Conservation (phyloP, 2,797 vertebrate species). For the Lacerta bilineata region DNA sequence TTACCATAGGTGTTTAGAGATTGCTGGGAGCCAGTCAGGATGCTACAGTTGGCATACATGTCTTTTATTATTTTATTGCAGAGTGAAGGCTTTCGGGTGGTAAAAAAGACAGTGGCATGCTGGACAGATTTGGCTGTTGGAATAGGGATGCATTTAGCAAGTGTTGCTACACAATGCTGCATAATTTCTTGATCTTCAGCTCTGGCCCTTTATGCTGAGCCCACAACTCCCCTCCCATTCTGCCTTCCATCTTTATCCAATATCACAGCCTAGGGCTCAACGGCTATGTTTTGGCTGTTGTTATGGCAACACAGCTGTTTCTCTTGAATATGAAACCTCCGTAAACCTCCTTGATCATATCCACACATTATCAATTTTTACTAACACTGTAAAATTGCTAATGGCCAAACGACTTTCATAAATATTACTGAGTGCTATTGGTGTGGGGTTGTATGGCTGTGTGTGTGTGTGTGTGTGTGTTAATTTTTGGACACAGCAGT, state of each 20-base stretch:
- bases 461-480: no score
- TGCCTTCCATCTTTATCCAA: conserved; percentile 4
- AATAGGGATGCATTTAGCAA: background rate
- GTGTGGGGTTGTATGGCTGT: no score
- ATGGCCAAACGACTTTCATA: conserved; percentile 24
- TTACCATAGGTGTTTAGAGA: background rate
- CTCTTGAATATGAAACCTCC: conserved; percentile 9
- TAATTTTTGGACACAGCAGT: background rate
- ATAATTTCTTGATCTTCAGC: background rate
- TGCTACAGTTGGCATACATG: background rate
- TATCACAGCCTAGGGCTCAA: background rate
- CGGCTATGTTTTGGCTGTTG: conserved; percentile 17
- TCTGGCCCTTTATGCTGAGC: no score
- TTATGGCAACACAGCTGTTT: conserved; percentile 17
- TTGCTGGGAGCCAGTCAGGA: background rate
- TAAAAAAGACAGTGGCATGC: background rate
- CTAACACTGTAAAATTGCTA: conserved; percentile 43
- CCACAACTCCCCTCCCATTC: background rate
- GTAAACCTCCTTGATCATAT: conserved; percentile 38
- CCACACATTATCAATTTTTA: conserved; percentile 34
- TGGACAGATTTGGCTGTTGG: background rate
- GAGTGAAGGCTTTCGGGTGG: background rate
- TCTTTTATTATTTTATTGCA: background rate
- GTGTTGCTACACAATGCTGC: background rate
- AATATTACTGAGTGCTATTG: conserved; percentile 18